Evolutionary conservation across 2,113 vertebrate genomes (phyloP).

Genomic region (Onychostruthus taczanowskii): DNA sequence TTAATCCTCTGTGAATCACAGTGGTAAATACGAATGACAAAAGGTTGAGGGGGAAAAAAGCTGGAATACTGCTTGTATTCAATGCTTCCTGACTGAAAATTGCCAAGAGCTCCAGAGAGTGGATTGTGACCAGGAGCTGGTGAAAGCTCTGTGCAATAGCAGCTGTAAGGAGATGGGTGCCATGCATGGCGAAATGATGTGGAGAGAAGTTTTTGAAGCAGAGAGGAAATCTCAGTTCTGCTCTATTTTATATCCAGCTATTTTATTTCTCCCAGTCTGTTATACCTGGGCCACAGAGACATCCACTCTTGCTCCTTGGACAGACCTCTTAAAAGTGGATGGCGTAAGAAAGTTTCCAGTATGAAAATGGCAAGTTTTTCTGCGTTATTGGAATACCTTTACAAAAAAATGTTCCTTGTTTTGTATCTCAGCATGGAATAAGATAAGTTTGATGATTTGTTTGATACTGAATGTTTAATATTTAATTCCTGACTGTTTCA

Average conservation of each 20-base stretch:
- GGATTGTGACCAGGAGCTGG: background rate
- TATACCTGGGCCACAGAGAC: background rate
- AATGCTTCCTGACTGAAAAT: background rate
- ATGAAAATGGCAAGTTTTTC: background rate
- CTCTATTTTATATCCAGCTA: background rate
- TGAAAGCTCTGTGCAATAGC: background rate
- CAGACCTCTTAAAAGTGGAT: background rate
- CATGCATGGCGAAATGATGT: accelerated
- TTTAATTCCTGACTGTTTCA: background rate
- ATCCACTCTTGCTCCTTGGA: background rate
- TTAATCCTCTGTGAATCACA: background rate
- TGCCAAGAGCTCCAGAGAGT: background rate
- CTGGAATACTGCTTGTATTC: background rate
- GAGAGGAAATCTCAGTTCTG: background rate
- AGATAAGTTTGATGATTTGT: background rate
- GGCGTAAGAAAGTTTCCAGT: background rate
- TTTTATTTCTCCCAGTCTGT: background rate
- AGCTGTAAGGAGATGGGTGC: background rate
- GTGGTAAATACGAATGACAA: background rate
- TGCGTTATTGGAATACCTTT: background rate
- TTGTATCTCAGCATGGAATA: background rate
- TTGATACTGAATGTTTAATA: background rate
- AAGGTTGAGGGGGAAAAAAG: background rate
- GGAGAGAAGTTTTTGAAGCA: background rate
- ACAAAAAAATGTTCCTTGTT: background rate